These are phyloP conservation scores for Ceraclea dissimilis DNA, from an alignment of 2,888 invertebrate genomes.

Conservation along the genomic window DNA sequence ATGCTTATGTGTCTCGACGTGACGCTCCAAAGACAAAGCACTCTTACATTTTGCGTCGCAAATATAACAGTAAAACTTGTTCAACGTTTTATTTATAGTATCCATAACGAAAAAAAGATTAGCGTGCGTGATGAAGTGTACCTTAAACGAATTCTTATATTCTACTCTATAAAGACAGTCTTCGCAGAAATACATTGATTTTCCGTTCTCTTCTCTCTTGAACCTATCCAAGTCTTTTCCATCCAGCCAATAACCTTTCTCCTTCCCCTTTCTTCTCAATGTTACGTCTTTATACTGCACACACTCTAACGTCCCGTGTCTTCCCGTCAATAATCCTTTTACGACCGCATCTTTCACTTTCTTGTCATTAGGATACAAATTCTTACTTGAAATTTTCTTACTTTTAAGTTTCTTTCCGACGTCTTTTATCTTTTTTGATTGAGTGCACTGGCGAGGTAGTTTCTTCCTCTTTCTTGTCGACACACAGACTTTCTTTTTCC, in stretches of 20 bases:
- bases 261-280: background rate
- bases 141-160: background rate
- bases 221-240: background rate
- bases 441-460: too few relatives aligned
- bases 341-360: too few relatives aligned
- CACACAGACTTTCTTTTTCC: too few relatives aligned
- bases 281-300: background rate
- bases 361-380: too few relatives aligned
- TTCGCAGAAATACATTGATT: background rate
- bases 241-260: background rate
- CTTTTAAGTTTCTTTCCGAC: too few relatives aligned
- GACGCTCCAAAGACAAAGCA: background rate
- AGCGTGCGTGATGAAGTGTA: background rate
- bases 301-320: background rate
- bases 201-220: background rate
- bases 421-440: too few relatives aligned
- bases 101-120: background rate
- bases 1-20: background rate
- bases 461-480: too few relatives aligned
- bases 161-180: background rate
- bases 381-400: too few relatives aligned
- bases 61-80: background rate
- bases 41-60: background rate
- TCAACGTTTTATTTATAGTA: background rate
- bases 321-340: too few relatives aligned